A percentile compares a stretch with the other conserved stretches of the same genome.
These are phyloP conservation scores for Cottoperca gobio DNA, from an alignment of 2,797 vertebrate genomes.

Conservation along the genomic window DNA sequence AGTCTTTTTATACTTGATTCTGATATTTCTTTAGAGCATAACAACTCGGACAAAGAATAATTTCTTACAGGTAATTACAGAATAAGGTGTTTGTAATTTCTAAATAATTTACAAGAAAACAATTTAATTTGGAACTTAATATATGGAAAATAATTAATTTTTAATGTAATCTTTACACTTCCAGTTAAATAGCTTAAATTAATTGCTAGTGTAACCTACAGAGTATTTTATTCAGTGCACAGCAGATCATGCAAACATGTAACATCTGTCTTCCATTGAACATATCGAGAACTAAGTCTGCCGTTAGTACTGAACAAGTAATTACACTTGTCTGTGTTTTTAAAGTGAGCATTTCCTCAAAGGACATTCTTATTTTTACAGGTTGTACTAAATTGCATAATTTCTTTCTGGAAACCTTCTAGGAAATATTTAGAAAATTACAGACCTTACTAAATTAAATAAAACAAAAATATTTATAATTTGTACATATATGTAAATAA, in stretches of 20 bases:
- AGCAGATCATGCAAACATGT: not conserved
- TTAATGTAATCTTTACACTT: not conserved
- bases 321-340: not conserved
- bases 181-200: not conserved
- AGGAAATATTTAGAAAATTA: not conserved
- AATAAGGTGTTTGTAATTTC: not conserved
- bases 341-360: not conserved
- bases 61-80: not conserved
- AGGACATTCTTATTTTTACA: not conserved
- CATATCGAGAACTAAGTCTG: not conserved
- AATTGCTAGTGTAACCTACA: not conserved
- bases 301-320: not conserved
- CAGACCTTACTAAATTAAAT: not conserved
- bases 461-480: not conserved
- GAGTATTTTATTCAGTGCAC: not conserved
- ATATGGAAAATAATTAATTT: not conserved
- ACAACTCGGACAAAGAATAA: not conserved
- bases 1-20: not conserved
- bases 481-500: not conserved
- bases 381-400: not conserved
- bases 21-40: not conserved
- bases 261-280: not conserved
- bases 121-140: not conserved
- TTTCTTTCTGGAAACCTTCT: not conserved
- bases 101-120: not conserved